A percentile compares a stretch with the other conserved stretches of the same genome.
Conservation (phyloP, 1,140 invertebrate genomes). For the Metaphire vulgaris region DNA sequence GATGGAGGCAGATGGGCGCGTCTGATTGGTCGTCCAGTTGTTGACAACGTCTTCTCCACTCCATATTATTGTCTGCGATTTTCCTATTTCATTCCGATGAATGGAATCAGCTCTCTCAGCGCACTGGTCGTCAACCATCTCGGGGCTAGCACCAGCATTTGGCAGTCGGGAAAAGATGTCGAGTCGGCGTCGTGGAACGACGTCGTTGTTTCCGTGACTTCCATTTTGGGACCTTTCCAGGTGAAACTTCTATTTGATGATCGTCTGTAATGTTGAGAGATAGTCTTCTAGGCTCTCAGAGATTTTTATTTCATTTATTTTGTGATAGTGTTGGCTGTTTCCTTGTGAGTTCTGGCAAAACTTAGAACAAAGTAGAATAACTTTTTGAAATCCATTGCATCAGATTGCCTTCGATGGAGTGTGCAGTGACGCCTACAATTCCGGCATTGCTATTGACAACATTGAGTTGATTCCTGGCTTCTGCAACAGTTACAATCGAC, state of each 20-base stretch:
- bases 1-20: background rate
- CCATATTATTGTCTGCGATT: background rate
- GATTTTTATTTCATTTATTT: too few relatives aligned
- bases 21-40: background rate
- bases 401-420: background rate
- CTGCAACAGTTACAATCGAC: background rate
- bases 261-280: too few relatives aligned
- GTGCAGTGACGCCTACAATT: background rate
- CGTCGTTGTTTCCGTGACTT: background rate
- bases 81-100: background rate
- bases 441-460: background rate
- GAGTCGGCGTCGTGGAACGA: background rate
- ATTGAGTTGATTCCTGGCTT: background rate
- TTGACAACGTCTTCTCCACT: background rate
- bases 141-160: background rate
- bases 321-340: too few relatives aligned
- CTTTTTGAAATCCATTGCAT: too few relatives aligned
- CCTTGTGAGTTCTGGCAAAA: too few relatives aligned
- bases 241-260: too few relatives aligned
- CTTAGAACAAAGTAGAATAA: too few relatives aligned
- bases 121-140: background rate
- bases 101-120: background rate
- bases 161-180: background rate
- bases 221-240: background rate
- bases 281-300: too few relatives aligned